Percentiles rank a stretch among this genome's conserved stretches.
Conservation (phyloP, 2,888 invertebrate species). For the Drosophila acutilabella region DNA sequence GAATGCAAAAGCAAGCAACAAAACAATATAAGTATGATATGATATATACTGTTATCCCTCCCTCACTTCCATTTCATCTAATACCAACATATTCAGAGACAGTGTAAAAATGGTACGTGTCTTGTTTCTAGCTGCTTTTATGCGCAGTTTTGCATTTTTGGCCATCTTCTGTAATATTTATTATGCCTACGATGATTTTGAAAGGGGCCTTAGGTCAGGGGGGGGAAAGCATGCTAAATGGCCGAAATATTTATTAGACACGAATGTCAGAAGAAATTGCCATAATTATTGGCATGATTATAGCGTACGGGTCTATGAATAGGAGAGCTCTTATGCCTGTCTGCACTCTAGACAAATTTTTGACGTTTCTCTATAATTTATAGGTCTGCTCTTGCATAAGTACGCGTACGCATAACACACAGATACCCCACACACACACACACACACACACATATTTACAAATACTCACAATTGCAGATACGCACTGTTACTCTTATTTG, state of each 20-base stretch:
- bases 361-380: conserved; percentile 59
- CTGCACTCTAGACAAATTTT: conserved; percentile 70
- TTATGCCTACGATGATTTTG: conserved; percentile 37
- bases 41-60: conserved; percentile 14
- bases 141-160: conserved; percentile 47
- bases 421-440: conserved; percentile 3
- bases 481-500: conserved; percentile 21
- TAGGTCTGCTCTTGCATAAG: conserved; percentile 29
- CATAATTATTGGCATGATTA: conserved; percentile 74
- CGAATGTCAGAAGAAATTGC: conserved; percentile 68
- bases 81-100: not conserved
- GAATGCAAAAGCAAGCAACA: conserved; percentile 40
- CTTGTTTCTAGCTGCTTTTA: conserved; percentile 31
- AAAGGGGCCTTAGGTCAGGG: not conserved
- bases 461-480: not conserved
- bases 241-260: conserved; percentile 66
- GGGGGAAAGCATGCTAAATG: conserved; percentile 33
- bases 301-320: conserved; percentile 41
- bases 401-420: conserved; percentile 14
- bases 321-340: conserved; percentile 56
- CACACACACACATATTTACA: not conserved
- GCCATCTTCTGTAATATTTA: conserved; percentile 58
- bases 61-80: not conserved
- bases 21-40: conserved; percentile 52
- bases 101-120: conserved; percentile 29